phyloP scores from a whole-genome alignment of 2,797 vertebrate species.

The Scolopax rusticola region DNA sequence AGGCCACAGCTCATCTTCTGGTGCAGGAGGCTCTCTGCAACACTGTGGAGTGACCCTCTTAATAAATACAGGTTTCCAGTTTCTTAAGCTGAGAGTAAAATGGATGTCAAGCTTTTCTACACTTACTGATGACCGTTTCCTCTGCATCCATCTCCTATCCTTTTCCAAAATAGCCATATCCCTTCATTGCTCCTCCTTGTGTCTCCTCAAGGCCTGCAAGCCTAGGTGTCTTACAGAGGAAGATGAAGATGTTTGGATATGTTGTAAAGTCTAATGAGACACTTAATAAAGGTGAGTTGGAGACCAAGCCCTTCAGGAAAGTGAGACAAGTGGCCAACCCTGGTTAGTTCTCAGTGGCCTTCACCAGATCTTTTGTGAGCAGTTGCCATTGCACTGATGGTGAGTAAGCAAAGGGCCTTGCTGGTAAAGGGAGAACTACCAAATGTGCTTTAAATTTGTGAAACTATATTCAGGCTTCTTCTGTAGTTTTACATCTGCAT shows the following conservation, averaged over 20 bases:
- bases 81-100: background rate
- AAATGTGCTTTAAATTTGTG: background rate
- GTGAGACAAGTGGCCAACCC: background rate
- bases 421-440: background rate
- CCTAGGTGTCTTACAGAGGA: background rate
- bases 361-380: background rate
- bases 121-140: background rate
- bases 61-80: background rate
- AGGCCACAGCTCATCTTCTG: background rate
- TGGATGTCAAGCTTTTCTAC: background rate
- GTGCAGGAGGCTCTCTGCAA: background rate
- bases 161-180: background rate
- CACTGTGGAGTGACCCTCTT: background rate
- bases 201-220: accelerated
- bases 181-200: background rate
- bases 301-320: background rate
- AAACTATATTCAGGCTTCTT: background rate
- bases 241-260: background rate
- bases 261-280: background rate
- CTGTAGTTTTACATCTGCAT: background rate
- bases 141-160: background rate
- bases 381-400: background rate
- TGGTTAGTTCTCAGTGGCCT: background rate
- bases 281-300: background rate
- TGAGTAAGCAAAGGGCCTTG: background rate